phyloP scores from a whole-genome alignment of 2,888 invertebrate genomes.

The Epirrhoe tristata region DNA sequence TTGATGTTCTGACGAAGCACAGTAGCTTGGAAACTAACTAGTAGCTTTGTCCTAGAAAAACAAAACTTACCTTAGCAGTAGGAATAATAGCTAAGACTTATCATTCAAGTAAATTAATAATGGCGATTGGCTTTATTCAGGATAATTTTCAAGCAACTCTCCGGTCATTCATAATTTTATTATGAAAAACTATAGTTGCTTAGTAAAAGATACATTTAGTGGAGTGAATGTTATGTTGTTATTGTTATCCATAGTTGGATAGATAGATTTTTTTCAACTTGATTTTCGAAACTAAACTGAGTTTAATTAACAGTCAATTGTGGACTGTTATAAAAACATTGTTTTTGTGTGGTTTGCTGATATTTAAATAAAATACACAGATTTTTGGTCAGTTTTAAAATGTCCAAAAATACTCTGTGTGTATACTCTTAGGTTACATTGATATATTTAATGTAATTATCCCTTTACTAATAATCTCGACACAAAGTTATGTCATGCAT shows the following conservation, averaged over 20 bases:
- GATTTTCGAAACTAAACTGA: constrained; percentile 3
- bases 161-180: background rate
- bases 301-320: background rate
- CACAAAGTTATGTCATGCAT: too few species aligned
- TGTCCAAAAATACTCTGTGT: too few species aligned
- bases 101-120: background rate
- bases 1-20: background rate
- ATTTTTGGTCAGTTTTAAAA: too few species aligned
- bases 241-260: background rate
- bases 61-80: background rate
- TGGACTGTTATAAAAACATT: constrained; percentile 20
- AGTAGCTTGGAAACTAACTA: background rate
- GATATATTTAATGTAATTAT: too few species aligned
- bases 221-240: background rate
- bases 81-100: background rate
- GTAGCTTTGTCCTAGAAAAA: background rate
- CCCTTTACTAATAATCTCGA: too few species aligned
- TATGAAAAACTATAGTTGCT: background rate
- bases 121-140: background rate
- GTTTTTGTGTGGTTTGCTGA: constrained; percentile 17
- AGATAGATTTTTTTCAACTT: background rate
- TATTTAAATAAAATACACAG: background rate
- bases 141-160: background rate
- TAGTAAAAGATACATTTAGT: background rate
- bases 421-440: background rate